Percentiles rank a stretch among this genome's conserved stretches.
Conservation (phyloP, 2,888 invertebrate species). For the Philereme vetulata region DNA sequence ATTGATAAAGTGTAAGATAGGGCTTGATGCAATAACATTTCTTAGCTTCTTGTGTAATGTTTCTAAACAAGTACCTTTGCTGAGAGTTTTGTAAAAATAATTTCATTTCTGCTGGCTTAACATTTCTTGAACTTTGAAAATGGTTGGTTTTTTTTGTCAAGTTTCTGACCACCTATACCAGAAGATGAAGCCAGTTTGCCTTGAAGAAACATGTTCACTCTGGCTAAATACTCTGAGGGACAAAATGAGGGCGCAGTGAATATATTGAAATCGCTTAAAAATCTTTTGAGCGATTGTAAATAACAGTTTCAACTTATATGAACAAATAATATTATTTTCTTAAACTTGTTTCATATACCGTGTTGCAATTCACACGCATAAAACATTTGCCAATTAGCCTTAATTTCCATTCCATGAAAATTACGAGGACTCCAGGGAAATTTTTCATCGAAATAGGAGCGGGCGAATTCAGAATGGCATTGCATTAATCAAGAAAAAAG, state of each 20-base stretch:
- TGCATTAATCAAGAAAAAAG: constrained; percentile 68
- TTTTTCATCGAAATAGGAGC: constrained; percentile 74
- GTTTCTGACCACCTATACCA: too few relatives aligned
- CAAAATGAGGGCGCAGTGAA: too few relatives aligned
- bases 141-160: too few relatives aligned
- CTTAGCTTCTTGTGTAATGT: constrained; percentile 2
- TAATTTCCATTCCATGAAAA: constrained; percentile 58
- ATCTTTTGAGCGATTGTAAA: too few relatives aligned
- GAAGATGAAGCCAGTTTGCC: too few relatives aligned
- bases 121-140: too few relatives aligned
- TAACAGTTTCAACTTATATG: too few relatives aligned
- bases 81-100: too few relatives aligned
- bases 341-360: constrained; percentile 9
- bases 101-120: too few relatives aligned
- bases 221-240: too few relatives aligned
- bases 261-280: too few relatives aligned
- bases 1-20: constrained; percentile 33
- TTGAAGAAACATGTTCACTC: too few relatives aligned
- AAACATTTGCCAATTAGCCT: constrained; percentile 59
- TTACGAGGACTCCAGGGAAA: constrained; percentile 70
- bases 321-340: not conserved
- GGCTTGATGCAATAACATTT: constrained; percentile 7
- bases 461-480: constrained; percentile 61
- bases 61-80: not conserved
- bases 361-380: constrained; percentile 33